A percentile compares a stretch with the other conserved stretches of the same genome.
Evolutionary conservation across 2,113 vertebrate genomes (phyloP).

Genomic region (Phylloscopus trochilus): DNA sequence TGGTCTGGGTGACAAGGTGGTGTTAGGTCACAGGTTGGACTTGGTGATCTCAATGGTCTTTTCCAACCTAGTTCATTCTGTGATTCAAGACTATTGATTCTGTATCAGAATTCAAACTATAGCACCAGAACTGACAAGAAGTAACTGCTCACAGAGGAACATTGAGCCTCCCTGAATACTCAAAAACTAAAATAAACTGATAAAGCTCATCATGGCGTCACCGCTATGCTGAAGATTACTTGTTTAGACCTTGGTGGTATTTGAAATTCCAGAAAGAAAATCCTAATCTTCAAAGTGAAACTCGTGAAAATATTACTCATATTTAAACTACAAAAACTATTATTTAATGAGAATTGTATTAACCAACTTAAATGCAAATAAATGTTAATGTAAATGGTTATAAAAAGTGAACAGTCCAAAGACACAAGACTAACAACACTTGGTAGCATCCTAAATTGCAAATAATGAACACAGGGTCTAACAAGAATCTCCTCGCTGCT

Average conservation of each 20-base stretch:
- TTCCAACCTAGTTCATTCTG: not conserved
- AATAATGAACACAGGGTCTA: not conserved
- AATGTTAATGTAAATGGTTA: not conserved
- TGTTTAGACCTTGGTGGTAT: not conserved
- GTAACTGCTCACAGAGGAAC: not conserved
- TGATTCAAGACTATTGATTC: not conserved
- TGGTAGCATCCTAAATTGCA: not conserved
- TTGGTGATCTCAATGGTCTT: not conserved
- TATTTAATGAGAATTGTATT: not conserved
- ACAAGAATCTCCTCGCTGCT: not conserved
- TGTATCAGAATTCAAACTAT: not conserved
- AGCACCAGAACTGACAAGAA: not conserved
- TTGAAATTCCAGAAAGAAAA: conserved; percentile 8
- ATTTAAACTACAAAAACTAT: not conserved
- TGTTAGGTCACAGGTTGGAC: not conserved
- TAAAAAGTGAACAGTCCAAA: not conserved
- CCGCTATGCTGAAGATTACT: rapidly evolving
- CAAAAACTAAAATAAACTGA: not conserved
- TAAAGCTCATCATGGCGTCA: not conserved
- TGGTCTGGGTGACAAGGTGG: not conserved
- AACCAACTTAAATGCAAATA: not conserved
- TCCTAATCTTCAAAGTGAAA: not conserved
- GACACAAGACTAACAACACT: not conserved
- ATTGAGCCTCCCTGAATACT: not conserved
- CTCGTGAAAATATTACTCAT: not conserved